Conservation (phyloP, 2,797 vertebrate genomes). For the Picus viridis region DNA sequence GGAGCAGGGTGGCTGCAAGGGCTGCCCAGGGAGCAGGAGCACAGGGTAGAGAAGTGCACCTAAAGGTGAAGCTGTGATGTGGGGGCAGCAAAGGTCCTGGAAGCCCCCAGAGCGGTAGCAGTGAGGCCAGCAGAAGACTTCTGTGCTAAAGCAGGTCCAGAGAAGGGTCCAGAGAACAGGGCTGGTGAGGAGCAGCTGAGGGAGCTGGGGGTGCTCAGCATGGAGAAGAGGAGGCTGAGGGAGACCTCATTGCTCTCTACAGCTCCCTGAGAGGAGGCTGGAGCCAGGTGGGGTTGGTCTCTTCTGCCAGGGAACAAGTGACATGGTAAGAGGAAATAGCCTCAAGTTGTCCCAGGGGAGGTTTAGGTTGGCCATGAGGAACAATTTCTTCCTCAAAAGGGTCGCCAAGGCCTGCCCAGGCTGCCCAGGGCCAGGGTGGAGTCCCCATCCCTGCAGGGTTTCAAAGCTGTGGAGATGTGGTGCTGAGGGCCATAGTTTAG, state of each 20-base stretch:
- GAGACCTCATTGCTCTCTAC: not conserved
- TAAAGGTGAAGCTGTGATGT: accelerated
- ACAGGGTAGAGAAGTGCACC: accelerated
- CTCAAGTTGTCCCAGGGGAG: not conserved
- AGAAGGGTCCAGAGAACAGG: not conserved
- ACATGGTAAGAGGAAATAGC: not conserved
- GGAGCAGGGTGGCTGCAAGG: not conserved
- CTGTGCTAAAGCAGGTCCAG: no score
- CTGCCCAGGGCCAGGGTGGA: not conserved
- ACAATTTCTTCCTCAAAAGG: not conserved
- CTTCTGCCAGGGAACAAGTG: not conserved
- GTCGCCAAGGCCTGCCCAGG: not conserved
- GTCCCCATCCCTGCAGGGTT: not conserved
- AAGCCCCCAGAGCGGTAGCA: not conserved
- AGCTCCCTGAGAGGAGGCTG: not conserved
- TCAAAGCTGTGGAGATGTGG: not conserved
- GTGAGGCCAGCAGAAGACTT: not conserved
- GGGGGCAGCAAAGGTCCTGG: no score
- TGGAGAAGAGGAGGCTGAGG: not conserved
- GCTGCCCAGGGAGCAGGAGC: not conserved
- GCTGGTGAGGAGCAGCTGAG: not conserved
- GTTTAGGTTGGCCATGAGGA: not conserved
- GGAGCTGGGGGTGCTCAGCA: not conserved
- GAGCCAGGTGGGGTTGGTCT: not conserved
- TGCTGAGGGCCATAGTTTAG: not conserved